Conservation (phyloP, 2,797 vertebrate species). For the Lutjanus argentimaculatus region DNA sequence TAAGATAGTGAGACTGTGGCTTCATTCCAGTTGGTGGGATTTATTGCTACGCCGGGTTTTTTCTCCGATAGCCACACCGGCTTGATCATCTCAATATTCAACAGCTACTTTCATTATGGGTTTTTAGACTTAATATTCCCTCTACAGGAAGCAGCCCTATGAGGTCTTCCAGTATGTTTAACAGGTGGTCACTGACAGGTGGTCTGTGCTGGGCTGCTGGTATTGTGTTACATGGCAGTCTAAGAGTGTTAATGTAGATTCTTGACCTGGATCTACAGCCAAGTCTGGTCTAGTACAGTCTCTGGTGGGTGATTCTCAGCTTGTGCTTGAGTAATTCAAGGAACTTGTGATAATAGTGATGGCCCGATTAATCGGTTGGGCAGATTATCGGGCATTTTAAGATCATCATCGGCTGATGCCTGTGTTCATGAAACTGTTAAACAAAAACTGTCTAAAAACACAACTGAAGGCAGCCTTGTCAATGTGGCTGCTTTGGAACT, state of each 20-base stretch:
- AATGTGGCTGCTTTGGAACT: too few relatives aligned
- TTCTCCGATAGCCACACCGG: conserved; percentile 1
- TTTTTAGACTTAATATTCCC: background rate
- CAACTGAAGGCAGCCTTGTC: too few relatives aligned
- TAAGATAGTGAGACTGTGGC: conserved; percentile 24
- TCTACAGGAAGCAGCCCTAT: background rate
- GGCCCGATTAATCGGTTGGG: too few relatives aligned
- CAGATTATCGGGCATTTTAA: too few relatives aligned
- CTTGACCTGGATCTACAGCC: background rate
- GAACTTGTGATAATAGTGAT: background rate
- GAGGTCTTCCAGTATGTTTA: background rate
- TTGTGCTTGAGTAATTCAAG: background rate
- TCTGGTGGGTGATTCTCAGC: background rate
- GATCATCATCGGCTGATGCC: too few relatives aligned
- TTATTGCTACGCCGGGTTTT: background rate
- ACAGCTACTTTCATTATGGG: conserved; percentile 5
- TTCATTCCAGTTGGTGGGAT: conserved; percentile 26
- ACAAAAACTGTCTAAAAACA: too few relatives aligned
- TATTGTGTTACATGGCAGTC: conserved; percentile 9
- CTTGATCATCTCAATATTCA: conserved; percentile 4
- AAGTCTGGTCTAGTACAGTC: conserved; percentile 1
- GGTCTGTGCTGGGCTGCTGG: conserved; percentile 5
- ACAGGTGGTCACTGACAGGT: conserved; percentile 41
- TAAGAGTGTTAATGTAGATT: background rate
- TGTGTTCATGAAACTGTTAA: too few relatives aligned